phyloP scores from a whole-genome alignment of 2,797 vertebrate species.

The Myotis planiceps region DNA sequence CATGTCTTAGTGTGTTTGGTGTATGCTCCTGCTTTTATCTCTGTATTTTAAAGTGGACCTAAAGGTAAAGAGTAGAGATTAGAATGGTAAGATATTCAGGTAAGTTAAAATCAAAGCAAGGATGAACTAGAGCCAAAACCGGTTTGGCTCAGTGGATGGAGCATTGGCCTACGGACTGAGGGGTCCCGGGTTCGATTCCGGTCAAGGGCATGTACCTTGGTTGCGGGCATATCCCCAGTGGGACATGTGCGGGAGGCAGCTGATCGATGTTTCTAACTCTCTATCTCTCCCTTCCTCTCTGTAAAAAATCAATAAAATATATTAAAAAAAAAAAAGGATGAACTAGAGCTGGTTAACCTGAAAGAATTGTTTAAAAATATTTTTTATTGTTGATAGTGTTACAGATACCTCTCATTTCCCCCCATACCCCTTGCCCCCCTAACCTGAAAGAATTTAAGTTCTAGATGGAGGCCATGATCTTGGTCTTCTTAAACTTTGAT shows the following conservation, averaged over 20 bases:
- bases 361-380: neutral
- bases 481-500: neutral
- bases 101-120: neutral
- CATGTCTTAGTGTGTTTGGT: neutral
- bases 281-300: too few species aligned
- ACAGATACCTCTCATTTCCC: too few species aligned
- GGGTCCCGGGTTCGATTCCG: too few species aligned
- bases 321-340: too few species aligned
- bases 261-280: too few species aligned
- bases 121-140: neutral
- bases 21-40: neutral
- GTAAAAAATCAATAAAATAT: too few species aligned
- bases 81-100: neutral
- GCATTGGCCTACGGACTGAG: too few species aligned
- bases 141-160: too few species aligned
- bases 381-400: too few species aligned
- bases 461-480: neutral
- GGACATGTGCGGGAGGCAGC: too few species aligned
- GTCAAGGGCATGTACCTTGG: too few species aligned
- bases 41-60: constrained; percentile 12
- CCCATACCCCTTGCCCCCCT: neutral
- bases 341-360: neutral
- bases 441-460: neutral
- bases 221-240: too few species aligned
- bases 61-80: neutral